phyloP scores from a whole-genome alignment of 2,113 vertebrate genomes.

The Menura novaehollandiae region DNA sequence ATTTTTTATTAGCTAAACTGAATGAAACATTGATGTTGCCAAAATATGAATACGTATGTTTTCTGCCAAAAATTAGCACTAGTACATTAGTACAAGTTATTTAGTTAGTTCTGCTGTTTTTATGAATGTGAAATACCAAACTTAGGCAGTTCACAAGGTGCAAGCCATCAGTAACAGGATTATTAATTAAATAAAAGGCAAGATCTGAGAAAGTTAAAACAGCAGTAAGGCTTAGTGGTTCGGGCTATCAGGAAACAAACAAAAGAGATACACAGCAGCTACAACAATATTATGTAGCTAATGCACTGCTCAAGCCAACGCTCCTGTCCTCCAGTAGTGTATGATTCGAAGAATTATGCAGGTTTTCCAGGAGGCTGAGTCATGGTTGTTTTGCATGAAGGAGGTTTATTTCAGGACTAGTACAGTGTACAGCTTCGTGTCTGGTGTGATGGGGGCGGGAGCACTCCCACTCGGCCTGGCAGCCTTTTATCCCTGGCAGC shows the following conservation, averaged over 20 bases:
- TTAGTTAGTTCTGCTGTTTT: background rate
- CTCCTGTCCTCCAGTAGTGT: background rate
- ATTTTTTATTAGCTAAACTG: background rate
- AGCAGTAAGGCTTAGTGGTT: background rate
- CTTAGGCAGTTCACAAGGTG: background rate
- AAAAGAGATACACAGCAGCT: background rate
- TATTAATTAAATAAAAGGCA: background rate
- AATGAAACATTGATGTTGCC: accelerated
- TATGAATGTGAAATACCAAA: background rate
- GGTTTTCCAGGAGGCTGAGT: too few species aligned
- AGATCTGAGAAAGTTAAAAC: background rate
- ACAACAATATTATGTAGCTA: background rate
- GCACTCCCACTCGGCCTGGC: too few species aligned
- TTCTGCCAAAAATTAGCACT: background rate
- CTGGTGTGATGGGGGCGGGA: too few species aligned
- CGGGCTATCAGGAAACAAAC: background rate
- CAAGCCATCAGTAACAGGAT: background rate
- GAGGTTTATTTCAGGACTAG: too few species aligned
- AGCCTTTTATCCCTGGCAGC: too few species aligned
- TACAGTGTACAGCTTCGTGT: too few species aligned
- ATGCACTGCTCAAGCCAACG: background rate
- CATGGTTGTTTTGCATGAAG: too few species aligned
- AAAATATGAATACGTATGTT: background rate
- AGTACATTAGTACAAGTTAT: background rate
- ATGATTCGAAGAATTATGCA: too few species aligned